Evolutionary conservation across 1,140 invertebrate genomes (phyloP), one percentile per base, ranked within the genome.

Genomic region (Heliconius hermathena): DNA sequence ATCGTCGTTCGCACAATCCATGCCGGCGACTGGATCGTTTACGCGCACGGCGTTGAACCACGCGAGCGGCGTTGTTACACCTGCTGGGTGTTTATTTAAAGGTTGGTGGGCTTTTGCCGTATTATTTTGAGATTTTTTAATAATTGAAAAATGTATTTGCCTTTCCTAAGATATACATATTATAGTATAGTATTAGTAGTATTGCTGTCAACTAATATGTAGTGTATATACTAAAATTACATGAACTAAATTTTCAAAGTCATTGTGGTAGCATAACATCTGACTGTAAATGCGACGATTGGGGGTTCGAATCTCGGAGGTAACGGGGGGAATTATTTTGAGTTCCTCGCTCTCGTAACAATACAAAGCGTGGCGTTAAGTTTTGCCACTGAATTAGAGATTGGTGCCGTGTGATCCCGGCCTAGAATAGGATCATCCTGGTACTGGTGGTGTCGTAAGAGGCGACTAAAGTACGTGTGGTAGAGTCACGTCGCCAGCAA

Each of bases 41-140:
- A 97, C 97, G 0, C 95, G 98, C 83, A 98, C 98, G 26, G 98
- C 98, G 2, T 96, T 99, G 2, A 99, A 99, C 93, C 97, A 98
- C 87, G 97, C 97, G 54, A 98, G 97, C 84, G 98, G 98, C 8
- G 98, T 99, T 0, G 95, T 96, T 85, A 99, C 98, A 1, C 96
- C 98, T 4, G 96, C 98, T 76, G 98, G 97, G 22, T 98, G 98
- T 13, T 90, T 98, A 29, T 95, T 97, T 46, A 97, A 93, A 87
- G 93, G 93, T 93, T 70, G 74, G 79, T n/a, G 36, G 54, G 2
- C n/a, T 57, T 57, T 57, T 22, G 54, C n/a, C 4, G 13, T 46
- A 13, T 6, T 57, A 9, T 57, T 52, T 22, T 57, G n/a, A 0
- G 5, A 6, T 52, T 8, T 52, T 20, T 8, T 20, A 18, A 18